These are phyloP conservation scores for Zaprionus ghesquierei DNA, from an alignment of 1,140 invertebrate species.

Conservation along the genomic window DNA sequence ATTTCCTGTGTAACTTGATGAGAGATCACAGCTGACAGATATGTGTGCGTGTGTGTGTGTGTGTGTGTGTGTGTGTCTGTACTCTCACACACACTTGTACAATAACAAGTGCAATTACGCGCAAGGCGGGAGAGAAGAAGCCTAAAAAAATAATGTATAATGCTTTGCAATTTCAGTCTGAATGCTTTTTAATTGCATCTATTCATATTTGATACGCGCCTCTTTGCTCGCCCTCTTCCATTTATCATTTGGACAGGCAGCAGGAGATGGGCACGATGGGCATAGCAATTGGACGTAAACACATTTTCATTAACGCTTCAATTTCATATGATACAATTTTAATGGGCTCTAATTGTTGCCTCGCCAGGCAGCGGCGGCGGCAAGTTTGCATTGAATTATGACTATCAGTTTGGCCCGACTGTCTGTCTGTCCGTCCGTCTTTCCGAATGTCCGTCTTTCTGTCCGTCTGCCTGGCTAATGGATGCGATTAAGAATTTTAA, in stretches of 20 bases:
- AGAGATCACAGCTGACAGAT: neutral
- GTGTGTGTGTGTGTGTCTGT: neutral
- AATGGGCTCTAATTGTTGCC: constrained; percentile 47
- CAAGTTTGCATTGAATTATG: constrained; percentile 15
- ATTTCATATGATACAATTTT: constrained; percentile 50
- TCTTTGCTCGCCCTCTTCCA: neutral
- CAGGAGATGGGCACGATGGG: neutral
- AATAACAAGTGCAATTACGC: constrained; percentile 14
- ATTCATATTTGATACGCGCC: constrained; percentile 17
- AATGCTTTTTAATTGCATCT: constrained; percentile 47
- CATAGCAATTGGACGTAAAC: constrained; percentile 21
- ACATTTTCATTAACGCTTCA: constrained; percentile 47
- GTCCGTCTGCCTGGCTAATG: constrained; percentile 18
- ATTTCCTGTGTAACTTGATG: neutral
- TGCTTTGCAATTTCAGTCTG: constrained; percentile 20
- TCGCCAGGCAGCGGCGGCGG: too few relatives aligned
- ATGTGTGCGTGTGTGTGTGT: neutral
- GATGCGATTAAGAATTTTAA: constrained; percentile 42
- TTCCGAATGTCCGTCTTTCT: neutral
- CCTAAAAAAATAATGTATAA: neutral
- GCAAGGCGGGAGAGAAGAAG: neutral
- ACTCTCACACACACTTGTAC: neutral
- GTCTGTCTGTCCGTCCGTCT: neutral
- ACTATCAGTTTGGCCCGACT: neutral
- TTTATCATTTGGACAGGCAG: too few relatives aligned